phyloP scores from a whole-genome alignment of 2,888 invertebrate species.

The Sussaba pulchella region DNA sequence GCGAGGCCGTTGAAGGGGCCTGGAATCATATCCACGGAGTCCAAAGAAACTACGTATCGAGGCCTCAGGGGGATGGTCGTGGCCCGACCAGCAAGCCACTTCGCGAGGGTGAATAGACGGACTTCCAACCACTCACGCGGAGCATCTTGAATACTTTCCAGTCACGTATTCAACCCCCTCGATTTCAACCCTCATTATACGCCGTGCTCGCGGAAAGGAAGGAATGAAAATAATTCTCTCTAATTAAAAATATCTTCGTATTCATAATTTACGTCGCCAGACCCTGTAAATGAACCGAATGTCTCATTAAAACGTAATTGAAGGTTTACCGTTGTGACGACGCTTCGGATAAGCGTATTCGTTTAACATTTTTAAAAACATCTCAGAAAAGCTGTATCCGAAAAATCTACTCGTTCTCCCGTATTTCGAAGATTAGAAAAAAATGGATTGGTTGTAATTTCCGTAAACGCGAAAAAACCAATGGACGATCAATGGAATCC shows the following conservation, averaged over 20 bases:
- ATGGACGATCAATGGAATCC: slow-evolving; percentile 6
- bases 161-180: slow-evolving; percentile 64
- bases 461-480: background rate
- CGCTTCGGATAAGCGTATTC: too few relatives aligned
- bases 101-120: slow-evolving; percentile 25
- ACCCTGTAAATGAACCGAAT: slow-evolving; percentile 57
- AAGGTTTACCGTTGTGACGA: too few relatives aligned
- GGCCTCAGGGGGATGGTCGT: slow-evolving; percentile 28
- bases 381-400: too few relatives aligned
- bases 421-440: background rate
- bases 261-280: slow-evolving; percentile 59
- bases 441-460: background rate
- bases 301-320: slow-evolving; percentile 40
- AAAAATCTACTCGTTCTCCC: background rate
- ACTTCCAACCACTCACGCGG: slow-evolving; percentile 30
- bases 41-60: slow-evolving; percentile 19
- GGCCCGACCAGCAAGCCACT: slow-evolving; percentile 47
- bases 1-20: slow-evolving; percentile 34
- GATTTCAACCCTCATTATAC: slow-evolving; percentile 64
- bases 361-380: too few relatives aligned
- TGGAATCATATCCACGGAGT: slow-evolving; percentile 59
- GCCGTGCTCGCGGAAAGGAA: slow-evolving; percentile 12
- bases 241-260: slow-evolving; percentile 66
- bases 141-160: slow-evolving; percentile 56
- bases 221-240: slow-evolving; percentile 43